These are phyloP conservation scores for Pipistrellus pipistrellus DNA, from an alignment of 2,797 vertebrate genomes.

Conservation along the genomic window DNA sequence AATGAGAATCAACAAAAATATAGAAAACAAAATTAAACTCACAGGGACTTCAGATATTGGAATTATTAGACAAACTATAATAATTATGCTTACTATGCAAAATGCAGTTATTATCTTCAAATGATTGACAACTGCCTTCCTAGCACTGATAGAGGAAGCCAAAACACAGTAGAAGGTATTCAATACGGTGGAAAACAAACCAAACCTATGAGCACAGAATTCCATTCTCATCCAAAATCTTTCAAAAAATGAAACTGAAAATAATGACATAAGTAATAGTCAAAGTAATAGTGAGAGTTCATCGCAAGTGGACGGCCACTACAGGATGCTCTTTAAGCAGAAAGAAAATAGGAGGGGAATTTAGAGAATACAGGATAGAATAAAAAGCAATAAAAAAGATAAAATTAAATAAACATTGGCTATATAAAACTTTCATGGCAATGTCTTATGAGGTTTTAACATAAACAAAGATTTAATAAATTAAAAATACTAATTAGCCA, in stretches of 20 bases:
- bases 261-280: not conserved
- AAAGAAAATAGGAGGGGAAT: constrained; percentile 8
- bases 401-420: not conserved
- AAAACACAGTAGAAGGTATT: not conserved
- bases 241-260: not conserved
- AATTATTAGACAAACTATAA: not conserved
- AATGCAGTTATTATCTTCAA: not conserved
- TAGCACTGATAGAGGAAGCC: not conserved
- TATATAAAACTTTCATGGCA: not conserved
- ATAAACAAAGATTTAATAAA: constrained; percentile 4
- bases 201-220: not conserved
- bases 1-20: not conserved
- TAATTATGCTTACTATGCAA: not conserved
- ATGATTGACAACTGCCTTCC: not conserved
- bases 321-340: not conserved
- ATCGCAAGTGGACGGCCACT: not conserved
- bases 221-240: not conserved
- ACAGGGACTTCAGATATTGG: not conserved
- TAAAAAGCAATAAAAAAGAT: not conserved
- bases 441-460: not conserved
- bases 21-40: constrained; percentile 8
- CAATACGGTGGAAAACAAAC: not conserved
- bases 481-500: not conserved
- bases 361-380: not conserved
- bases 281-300: not conserved